A percentile compares a stretch with the other conserved stretches of the same genome.
Conservation (phyloP, 1,140 invertebrate species). For the Stratiolaelaps scimitus region DNA sequence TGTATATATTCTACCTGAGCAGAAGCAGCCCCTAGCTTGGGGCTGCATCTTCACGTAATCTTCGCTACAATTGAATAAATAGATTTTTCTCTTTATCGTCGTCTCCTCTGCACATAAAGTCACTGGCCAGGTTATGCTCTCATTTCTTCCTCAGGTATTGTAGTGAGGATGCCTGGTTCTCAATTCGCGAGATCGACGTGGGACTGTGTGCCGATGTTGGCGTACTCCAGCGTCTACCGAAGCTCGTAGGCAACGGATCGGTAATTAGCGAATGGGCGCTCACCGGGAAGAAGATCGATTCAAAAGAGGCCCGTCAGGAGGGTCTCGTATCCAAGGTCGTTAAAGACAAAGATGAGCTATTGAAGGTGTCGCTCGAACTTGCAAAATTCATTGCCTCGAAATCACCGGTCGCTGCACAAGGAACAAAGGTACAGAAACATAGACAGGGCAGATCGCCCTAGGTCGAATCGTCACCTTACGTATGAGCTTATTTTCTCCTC, state of each 20-base stretch:
- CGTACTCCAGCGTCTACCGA: constrained; percentile 81
- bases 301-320: constrained; percentile 60
- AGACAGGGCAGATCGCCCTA: too few relatives aligned
- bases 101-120: constrained; percentile 2
- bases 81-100: not conserved
- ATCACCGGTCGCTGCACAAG: constrained; percentile 86
- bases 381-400: constrained; percentile 70
- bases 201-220: constrained; percentile 92
- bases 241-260: constrained; percentile 74
- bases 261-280: constrained; percentile 70
- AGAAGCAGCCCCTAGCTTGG: too few relatives aligned
- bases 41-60: too few relatives aligned
- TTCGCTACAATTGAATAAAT: too few relatives aligned
- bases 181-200: constrained; percentile 65
- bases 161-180: constrained; percentile 77
- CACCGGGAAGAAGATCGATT: constrained; percentile 65
- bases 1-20: too few relatives aligned
- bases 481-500: too few relatives aligned
- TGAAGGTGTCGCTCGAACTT: constrained; percentile 55
- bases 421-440: constrained; percentile 70
- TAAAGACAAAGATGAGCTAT: constrained; percentile 55
- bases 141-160: constrained; percentile 50
- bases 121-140: too few relatives aligned
- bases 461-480: too few relatives aligned
- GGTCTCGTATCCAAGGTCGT: constrained; percentile 65